A percentile compares a stretch with the other conserved stretches of the same genome.
Evolutionary conservation across 2,888 invertebrate species (phyloP).

Genomic region (Catocala sponsa): DNA sequence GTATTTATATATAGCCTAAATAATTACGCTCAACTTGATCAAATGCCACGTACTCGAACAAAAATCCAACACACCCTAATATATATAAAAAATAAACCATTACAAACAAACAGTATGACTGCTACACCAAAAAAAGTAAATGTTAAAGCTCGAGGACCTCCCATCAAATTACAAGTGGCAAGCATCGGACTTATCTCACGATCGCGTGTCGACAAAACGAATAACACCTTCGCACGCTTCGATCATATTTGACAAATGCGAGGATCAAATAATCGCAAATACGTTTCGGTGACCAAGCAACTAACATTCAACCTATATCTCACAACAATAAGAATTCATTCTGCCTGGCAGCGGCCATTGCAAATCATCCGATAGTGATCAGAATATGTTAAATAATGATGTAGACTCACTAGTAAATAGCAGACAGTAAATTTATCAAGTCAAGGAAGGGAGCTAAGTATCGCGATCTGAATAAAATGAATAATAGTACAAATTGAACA

Average conservation of each 20-base stretch:
- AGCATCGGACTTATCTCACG: conserved; percentile 71
- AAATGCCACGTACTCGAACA: not conserved
- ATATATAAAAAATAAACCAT: conserved; percentile 36
- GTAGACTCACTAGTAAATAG: conserved; percentile 59
- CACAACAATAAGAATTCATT: conserved; percentile 56
- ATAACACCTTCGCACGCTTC: conserved; percentile 75
- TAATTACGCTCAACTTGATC: too few species aligned
- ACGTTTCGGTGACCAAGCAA: conserved; percentile 47
- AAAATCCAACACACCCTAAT: conserved; percentile 25
- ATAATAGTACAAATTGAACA: conserved; percentile 38
- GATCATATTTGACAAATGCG: conserved; percentile 79
- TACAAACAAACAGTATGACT: conserved; percentile 39
- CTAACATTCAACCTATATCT: conserved; percentile 53
- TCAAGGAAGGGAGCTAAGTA: conserved; percentile 58
- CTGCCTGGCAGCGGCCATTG: conserved; percentile 39
- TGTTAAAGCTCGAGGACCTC: conserved; percentile 67
- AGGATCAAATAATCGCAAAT: conserved; percentile 74
- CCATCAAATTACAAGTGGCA: conserved; percentile 80
- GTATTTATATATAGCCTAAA: too few species aligned
- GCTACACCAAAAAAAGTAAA: conserved; percentile 54
- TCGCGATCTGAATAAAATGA: conserved; percentile 39
- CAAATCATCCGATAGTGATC: conserved; percentile 63
- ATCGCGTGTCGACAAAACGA: conserved; percentile 82
- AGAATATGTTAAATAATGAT: conserved; percentile 66
- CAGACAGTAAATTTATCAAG: conserved; percentile 59